These are phyloP conservation scores for Callimorpha dominula DNA, from an alignment of 2,888 invertebrate genomes.

Conservation along the genomic window DNA sequence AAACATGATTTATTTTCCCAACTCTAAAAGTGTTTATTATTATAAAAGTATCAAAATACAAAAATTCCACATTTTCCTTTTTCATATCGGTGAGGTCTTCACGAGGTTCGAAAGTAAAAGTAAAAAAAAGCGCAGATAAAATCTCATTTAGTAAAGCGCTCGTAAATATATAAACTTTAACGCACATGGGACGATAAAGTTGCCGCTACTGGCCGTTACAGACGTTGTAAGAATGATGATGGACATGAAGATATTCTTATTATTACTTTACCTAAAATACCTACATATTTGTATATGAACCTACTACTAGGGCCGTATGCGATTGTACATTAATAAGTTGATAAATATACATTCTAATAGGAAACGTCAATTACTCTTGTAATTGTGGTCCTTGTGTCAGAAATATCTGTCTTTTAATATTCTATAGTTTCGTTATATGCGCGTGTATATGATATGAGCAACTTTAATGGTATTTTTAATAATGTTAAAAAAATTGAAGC, in stretches of 20 bases:
- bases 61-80: conserved; percentile 8
- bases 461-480: too few species aligned
- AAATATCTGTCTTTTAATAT: too few species aligned
- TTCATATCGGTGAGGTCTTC: conserved; percentile 26
- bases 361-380: too few species aligned
- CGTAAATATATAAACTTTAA: conserved; percentile 58
- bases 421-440: too few species aligned
- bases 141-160: conserved; percentile 64
- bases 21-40: not conserved
- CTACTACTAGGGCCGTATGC: too few species aligned
- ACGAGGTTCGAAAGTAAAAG: conserved; percentile 32
- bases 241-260: not conserved
- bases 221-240: conserved; percentile 8
- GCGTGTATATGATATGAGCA: too few species aligned
- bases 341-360: too few species aligned
- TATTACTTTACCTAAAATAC: not conserved
- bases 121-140: conserved; percentile 52
- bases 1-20: conserved; percentile 1
- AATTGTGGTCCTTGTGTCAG: too few species aligned
- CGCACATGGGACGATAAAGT: conserved; percentile 38
- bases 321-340: too few species aligned
- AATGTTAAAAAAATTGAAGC: too few species aligned
- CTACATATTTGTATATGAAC: too few species aligned
- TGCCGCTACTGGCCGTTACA: conserved; percentile 33
- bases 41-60: conserved; percentile 9